Evolutionary conservation across 2,888 invertebrate genomes (phyloP).

Genomic region (Parnassius apollo): DNA sequence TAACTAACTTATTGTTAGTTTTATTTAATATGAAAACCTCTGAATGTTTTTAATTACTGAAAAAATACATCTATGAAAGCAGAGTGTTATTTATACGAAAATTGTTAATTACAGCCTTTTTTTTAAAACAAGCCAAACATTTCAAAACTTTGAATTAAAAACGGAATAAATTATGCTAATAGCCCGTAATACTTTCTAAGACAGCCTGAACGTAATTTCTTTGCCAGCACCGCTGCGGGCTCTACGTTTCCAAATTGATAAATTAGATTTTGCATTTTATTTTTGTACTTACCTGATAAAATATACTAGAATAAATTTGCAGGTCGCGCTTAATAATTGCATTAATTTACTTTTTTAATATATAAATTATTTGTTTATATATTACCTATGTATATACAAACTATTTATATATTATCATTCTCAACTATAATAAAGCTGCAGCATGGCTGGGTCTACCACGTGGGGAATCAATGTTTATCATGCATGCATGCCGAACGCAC

Average conservation of each 20-base stretch:
- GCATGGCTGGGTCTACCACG: no score
- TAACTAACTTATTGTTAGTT: no score
- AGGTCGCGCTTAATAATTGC: neutral
- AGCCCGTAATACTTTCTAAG: constrained; percentile 7
- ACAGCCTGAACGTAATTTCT: constrained; percentile 15
- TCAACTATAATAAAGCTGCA: no score
- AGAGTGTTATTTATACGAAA: no score
- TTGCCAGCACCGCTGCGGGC: constrained; percentile 1
- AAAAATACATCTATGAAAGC: no score
- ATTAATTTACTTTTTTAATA: neutral
- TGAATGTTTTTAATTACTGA: no score
- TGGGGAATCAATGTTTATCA: no score
- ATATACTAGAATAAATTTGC: constrained; percentile 2
- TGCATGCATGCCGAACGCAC: no score
- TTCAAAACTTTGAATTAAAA: constrained; percentile 11
- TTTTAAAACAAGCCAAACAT: constrained; percentile 6
- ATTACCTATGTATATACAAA: neutral
- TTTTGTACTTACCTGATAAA: neutral
- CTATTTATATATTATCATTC: no score
- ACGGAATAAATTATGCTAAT: constrained; percentile 25
- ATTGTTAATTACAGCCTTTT: no score
- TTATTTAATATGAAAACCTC: no score
- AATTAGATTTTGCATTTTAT: constrained; percentile 8
- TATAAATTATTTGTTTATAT: no score
- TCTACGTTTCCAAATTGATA: constrained; percentile 11